Evolutionary conservation across 2,113 vertebrate genomes (phyloP), one percentile per base, ranked within the genome.

Genomic region (Nesospiza acunhae): DNA sequence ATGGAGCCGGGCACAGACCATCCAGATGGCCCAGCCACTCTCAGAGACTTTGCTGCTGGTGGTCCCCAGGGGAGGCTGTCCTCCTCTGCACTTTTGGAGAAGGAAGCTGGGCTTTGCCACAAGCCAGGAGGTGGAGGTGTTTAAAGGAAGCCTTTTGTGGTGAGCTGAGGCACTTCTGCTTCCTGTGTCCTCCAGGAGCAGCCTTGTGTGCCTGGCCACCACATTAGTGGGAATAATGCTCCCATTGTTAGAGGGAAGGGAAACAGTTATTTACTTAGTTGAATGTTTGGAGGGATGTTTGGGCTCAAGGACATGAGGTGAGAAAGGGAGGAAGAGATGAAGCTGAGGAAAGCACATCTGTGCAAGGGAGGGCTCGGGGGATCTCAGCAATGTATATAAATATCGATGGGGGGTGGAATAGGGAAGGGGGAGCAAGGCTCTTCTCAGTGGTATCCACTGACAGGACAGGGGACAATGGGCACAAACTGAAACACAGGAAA

Each of bases 321-420:
- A 88, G 88, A 91, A 93, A 90, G 64, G 88, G 92, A 94, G 91
- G 95, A 95, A 96, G 90, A 95, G 60, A 35, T 93, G 58, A 96
- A 92, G 83, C 79, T 92, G 52, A 94, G 10, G 28, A 94, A 90
- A 91, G 53, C 78, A 87, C 80, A 87, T 90, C 80, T 75, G 88
- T 87, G 59, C 63, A 64, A 63, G 42, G 39, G 59, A 88, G 9
- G 42, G 41, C 84, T 90, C 30, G 0, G 19, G 73, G 68, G 63
- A 92, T 78, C 89, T 93, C 64, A 67, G 64, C 77, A 26, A 24
- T 46, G 27, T 66, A 9, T 56, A 74, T 70, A 86, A 84, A 93
- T 59, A 86, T 68, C 4, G 0, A 3, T 21, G 49, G 60, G 59
- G 59, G 33, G 78, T 44, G 49, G 50, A 83, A 46, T 1, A 35